Evolutionary conservation across 2,113 vertebrate genomes (phyloP), one percentile per base, ranked within the genome.

Genomic region (Myotis brandtii): DNA sequence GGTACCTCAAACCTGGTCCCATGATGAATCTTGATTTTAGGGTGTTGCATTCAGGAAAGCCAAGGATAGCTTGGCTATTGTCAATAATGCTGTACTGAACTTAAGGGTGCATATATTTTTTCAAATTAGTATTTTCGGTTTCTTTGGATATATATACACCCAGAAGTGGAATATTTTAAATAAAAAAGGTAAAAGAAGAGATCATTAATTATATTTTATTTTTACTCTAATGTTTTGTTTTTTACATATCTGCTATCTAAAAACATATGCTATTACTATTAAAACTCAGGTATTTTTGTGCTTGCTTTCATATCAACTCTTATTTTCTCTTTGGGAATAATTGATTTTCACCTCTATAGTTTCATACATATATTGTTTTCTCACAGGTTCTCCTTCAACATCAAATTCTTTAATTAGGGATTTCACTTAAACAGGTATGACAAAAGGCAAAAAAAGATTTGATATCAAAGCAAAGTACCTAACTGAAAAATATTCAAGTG

Each of bases 281-380:
- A 3, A 77, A 94, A 94, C 18, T 70, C 16, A 94, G 56, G 66
- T 37, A 16, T 76, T 66, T 82, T 52, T 79, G 8, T 54, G 18
- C 17, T 89, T 70, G 82, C 48, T 70, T 89, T 43, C 6, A 69
- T 66, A 80, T 43, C 3, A 88, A 27, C 5, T 86, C n/a, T n/a
- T 93, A 27, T 84, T 97, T 95, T 83, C 62, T 89, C 86, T 46
- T 77, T 91, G 86, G 52, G 86, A 93, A 70, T 89, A 93, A 94
- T 86, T 95, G 90, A 90, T 70, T 82, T 93, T 86, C 12, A 59
- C 70, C 27, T 17, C n/a, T 91, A 30, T 1, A 73, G 52, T 83
- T 97, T 94, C 21, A 30, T 66, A 85, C 30, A 4, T 34, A 81
- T 7, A 86, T 79, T 48, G 77, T 86, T 54, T 81, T 95, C 82